phyloP scores from a whole-genome alignment of 2,888 invertebrate genomes.

The Sepiola atlantica region DNA sequence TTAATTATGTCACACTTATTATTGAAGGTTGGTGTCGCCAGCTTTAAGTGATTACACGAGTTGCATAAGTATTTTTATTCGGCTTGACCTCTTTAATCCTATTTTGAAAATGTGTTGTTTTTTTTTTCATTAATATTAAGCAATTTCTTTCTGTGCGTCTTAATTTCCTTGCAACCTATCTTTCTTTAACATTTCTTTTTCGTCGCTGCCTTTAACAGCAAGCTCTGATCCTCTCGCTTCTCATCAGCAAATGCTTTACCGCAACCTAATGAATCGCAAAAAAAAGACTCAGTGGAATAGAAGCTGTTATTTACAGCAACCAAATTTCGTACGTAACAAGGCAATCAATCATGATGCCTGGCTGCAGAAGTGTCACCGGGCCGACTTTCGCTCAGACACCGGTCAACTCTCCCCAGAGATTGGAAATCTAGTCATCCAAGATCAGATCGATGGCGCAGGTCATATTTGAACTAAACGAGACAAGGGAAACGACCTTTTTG shows the following conservation, averaged over 20 bases:
- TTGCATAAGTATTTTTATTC: too few relatives aligned
- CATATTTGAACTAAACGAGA: background rate
- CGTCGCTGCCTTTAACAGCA: too few relatives aligned
- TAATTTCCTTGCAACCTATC: too few relatives aligned
- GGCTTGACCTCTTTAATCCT: too few relatives aligned
- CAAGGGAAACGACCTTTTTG: background rate
- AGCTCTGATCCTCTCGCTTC: background rate
- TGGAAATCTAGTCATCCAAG: background rate
- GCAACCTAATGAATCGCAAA: background rate
- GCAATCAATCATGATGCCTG: background rate
- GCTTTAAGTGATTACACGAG: too few relatives aligned
- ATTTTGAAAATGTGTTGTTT: too few relatives aligned
- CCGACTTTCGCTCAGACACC: background rate
- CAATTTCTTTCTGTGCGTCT: too few relatives aligned
- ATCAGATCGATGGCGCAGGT: background rate
- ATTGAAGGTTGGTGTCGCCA: too few relatives aligned
- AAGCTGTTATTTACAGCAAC: background rate
- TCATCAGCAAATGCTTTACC: background rate
- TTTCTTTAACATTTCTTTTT: too few relatives aligned
- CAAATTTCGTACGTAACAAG: background rate
- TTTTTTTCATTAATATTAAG: too few relatives aligned
- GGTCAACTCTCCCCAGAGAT: constrained; percentile 1
- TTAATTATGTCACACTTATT: too few relatives aligned
- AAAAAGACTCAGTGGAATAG: background rate
- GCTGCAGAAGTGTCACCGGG: background rate